Conservation (phyloP, 2,797 vertebrate species). For the Hipposideros larvatus region DNA sequence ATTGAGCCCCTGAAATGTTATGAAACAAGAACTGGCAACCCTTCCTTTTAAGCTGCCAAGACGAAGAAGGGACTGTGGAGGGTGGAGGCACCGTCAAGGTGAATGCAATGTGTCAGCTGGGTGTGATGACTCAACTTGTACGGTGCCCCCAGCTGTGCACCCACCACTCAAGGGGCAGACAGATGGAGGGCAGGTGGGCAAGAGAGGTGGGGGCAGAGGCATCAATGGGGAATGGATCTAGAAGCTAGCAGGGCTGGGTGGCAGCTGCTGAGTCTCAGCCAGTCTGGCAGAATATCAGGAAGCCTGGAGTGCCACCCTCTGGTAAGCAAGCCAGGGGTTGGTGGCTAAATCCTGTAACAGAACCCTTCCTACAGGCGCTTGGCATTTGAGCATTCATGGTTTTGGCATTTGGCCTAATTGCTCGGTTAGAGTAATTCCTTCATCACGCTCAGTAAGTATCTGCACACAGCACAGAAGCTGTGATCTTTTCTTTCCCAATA, state of each 20-base stretch:
- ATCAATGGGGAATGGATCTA: neutral
- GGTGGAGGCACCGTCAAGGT: constrained; percentile 3
- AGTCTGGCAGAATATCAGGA: constrained; percentile 64
- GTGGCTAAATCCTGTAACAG: constrained; percentile 61
- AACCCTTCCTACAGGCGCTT: constrained; percentile 50
- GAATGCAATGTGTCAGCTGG: neutral
- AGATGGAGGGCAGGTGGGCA: constrained; percentile 63
- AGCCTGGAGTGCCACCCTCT: constrained; percentile 72
- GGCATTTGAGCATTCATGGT: constrained; percentile 58
- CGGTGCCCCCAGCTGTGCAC: neutral
- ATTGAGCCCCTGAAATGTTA: constrained; percentile 64
- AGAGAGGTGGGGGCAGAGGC: neutral
- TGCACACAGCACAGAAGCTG: constrained; percentile 50
- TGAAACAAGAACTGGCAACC: constrained; percentile 50
- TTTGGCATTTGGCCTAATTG: constrained; percentile 64
- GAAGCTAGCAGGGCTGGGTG: constrained; percentile 16
- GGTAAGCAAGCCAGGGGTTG: constrained; percentile 61
- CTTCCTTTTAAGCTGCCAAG: constrained; percentile 32
- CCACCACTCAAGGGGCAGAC: constrained; percentile 11
- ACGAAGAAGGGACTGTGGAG: neutral
- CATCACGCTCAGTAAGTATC: neutral
- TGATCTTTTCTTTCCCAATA: constrained; percentile 34
- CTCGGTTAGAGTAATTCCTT: constrained; percentile 61
- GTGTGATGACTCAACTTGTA: neutral
- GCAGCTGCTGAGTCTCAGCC: constrained; percentile 10